phyloP scores from a whole-genome alignment of 2,888 invertebrate species.

The Rotaria macrura region DNA sequence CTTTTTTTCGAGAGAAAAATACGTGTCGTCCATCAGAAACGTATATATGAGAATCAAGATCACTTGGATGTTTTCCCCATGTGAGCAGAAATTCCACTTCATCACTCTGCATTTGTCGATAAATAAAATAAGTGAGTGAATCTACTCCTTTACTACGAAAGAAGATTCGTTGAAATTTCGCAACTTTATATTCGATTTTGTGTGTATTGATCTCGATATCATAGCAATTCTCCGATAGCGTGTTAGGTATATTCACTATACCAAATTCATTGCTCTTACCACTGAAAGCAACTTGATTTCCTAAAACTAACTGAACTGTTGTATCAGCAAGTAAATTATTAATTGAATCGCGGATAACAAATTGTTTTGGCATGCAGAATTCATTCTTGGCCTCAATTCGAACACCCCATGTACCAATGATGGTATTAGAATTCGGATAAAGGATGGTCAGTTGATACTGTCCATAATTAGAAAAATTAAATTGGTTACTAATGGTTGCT shows the following conservation, averaged over 20 bases:
- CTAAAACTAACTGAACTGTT: not conserved
- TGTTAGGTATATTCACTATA: not conserved
- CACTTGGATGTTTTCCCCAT: not conserved
- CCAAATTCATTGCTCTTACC: not conserved
- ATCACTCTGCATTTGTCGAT: not conserved
- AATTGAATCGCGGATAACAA: not conserved
- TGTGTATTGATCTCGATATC: not conserved
- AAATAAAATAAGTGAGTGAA: not conserved
- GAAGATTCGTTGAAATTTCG: not conserved
- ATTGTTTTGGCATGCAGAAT: not conserved
- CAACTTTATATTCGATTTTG: not conserved
- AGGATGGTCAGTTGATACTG: not conserved
- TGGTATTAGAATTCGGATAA: not conserved
- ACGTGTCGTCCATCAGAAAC: not conserved
- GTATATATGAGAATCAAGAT: not conserved
- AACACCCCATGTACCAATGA: not conserved
- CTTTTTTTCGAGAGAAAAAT: not conserved
- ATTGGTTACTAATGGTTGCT: not conserved
- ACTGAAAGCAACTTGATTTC: not conserved
- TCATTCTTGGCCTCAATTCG: not conserved
- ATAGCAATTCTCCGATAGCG: not conserved
- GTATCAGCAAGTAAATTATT: not conserved
- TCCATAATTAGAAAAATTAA: not conserved
- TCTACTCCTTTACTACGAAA: not conserved
- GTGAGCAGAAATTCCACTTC: not conserved